phyloP scores from a whole-genome alignment of 2,113 vertebrate genomes.

The Cyphomyrus discorhynchus region DNA sequence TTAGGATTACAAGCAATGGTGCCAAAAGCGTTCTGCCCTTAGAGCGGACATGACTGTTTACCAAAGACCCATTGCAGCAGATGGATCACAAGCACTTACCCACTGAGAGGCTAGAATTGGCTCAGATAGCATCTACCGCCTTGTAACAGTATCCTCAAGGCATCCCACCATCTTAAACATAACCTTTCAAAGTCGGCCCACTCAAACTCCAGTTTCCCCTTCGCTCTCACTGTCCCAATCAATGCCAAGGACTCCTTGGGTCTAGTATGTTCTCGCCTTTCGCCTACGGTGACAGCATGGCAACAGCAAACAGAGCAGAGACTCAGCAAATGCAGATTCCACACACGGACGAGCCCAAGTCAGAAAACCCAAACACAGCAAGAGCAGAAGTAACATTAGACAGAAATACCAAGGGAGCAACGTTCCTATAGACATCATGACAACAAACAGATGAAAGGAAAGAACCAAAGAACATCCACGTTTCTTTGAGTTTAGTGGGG shows the following conservation, averaged over 20 bases:
- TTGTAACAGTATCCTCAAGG: background rate
- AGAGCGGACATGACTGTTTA: background rate
- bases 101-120: background rate
- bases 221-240: background rate
- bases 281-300: background rate
- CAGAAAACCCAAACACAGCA: background rate
- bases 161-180: background rate
- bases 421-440: background rate
- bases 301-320: background rate
- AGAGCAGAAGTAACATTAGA: background rate
- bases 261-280: background rate
- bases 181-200: constrained; percentile 2
- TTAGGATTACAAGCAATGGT: background rate
- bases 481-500: background rate
- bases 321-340: background rate
- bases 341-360: background rate
- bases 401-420: background rate
- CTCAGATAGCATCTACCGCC: background rate
- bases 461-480: background rate
- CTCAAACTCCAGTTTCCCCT: background rate
- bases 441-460: background rate
- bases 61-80: background rate
- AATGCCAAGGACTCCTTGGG: background rate
- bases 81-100: background rate
- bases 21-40: background rate